Base-by-base conservation (phyloP, 2,797 vertebrate species). In the Anabacerthia variegaticeps region DNA sequence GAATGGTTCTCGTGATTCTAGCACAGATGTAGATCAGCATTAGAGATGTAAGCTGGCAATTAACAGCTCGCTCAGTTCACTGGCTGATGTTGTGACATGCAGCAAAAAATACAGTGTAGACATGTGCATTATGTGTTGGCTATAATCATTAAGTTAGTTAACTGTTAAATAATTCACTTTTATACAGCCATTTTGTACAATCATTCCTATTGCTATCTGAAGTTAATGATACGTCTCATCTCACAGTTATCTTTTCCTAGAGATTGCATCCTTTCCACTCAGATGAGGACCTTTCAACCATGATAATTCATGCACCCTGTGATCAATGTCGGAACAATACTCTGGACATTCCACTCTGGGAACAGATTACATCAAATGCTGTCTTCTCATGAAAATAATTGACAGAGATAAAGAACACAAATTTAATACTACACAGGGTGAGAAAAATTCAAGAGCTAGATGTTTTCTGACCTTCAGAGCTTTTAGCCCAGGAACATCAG, bases 371-470 rank as follows among this genome's bases (percentile, higher is more conserved):
- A 7, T 85, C 44, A 92, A 88, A 68, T 1, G 3, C 59, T 85
- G 32, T 84, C 79, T 67, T 78, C 74, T 83, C 48, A 59, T 49
- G 88, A 72, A 88, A 95, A 89, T 91, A 86, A 93, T 86, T 86
- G 67, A 66, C 76, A 94, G 66, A 62, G 27, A 78, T 55, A 76
- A 89, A 91, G 59, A 81, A 78, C n/a, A 67, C 23, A 78, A 78
- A 88, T 68, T 46, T 93, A 96, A 93, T 92, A 94, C 95, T 92
- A 94, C 66, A 87, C 79, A 78, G 23, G 18, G 30, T 87, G 41
- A 88, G 65, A 89, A 94, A 61, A 49, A 51, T 59, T 15, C 44
- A 69, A 41, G 61, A 68, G 49, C 59, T 81, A 83, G 26, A 52
- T 58, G 59, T 72, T 80, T 75, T 17, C 73, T 59, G 23, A 89